Conservation (phyloP, 2,888 invertebrate genomes). For the Matsumyia berberina region DNA sequence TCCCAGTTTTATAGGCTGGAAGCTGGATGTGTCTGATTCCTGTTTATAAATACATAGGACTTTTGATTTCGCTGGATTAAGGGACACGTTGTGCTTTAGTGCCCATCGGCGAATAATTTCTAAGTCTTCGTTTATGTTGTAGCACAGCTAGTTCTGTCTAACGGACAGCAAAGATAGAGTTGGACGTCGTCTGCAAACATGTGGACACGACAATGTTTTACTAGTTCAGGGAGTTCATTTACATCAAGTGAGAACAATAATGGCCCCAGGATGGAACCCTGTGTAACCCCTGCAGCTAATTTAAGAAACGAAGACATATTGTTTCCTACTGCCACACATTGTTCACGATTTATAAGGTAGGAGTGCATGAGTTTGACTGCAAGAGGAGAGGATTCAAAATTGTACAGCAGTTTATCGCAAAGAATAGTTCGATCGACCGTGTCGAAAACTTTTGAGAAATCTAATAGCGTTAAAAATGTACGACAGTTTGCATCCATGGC, state of each 20-base stretch:
- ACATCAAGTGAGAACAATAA: conserved; percentile 12
- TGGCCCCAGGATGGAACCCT: conserved; percentile 7
- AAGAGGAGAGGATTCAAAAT: background rate
- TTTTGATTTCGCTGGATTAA: too few species aligned
- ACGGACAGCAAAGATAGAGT: background rate
- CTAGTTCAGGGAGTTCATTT: background rate
- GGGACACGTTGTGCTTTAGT: too few species aligned
- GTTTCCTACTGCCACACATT: conserved; percentile 2
- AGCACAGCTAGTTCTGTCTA: background rate
- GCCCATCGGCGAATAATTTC: too few species aligned
- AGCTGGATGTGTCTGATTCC: too few species aligned
- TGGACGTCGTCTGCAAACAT: conserved; percentile 24
- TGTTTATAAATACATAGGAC: too few species aligned
- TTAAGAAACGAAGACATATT: background rate
- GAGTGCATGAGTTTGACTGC: background rate
- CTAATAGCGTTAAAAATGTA: conserved; percentile 1
- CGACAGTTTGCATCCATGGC: too few species aligned
- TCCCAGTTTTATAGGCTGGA: too few species aligned
- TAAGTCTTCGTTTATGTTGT: background rate
- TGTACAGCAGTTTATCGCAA: background rate
- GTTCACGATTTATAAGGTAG: background rate
- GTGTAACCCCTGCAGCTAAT: background rate
- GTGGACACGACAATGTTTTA: background rate
- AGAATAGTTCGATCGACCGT: background rate
- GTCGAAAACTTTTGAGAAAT: conserved; percentile 22